Evolutionary conservation across 2,113 vertebrate genomes (phyloP), one percentile per base, ranked within the genome.

Genomic region (Chaenogobius annularis): DNA sequence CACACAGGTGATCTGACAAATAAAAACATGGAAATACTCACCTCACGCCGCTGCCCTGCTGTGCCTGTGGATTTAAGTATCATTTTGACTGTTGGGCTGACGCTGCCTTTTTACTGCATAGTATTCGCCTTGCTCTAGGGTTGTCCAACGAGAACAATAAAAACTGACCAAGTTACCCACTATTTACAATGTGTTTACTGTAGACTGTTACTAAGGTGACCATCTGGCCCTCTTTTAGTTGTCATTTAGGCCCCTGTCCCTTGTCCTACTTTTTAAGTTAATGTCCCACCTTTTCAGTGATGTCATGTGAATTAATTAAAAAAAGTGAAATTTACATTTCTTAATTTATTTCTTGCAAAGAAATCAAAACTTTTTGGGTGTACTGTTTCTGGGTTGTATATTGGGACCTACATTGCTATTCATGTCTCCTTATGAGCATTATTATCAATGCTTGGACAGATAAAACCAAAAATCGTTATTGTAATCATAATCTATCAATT

Each of bases 1-100:
- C 70, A 66, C 54, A 75, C 93, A 23, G 92, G 85, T 87, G 31
- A 92, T 91, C 4, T 93, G 93, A 90, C 91, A 86, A 50, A 40
- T 61, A 82, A 22, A 67, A 75, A 46, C 13, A 85, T 71, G 72
- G 68, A 82, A 69, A 79, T 78, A 73, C 79, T 68, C 54, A 81
- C 81, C 66, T 74, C 70, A 70, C 70, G 54, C 83, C 79, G 77
- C 73, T 61, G 82, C 83, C 75, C 69, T 75, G 88, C 69, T 75
- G 88, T 92, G 90, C 92, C 91, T 93, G 91, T 92, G 86, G 86
- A 88, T 80, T 78, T 74, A 83, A 61, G 78, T 79, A 86, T 88
- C 86, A 87, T 79, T 81, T 80, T 70, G 87, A 90, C 90, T 88
- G 85, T 90, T 88, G 78, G 85, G 82, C 76, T 87, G 69, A 81